These are phyloP conservation scores for Lophura nycthemera DNA, from an alignment of 2,113 vertebrate genomes.

Conservation along the genomic window DNA sequence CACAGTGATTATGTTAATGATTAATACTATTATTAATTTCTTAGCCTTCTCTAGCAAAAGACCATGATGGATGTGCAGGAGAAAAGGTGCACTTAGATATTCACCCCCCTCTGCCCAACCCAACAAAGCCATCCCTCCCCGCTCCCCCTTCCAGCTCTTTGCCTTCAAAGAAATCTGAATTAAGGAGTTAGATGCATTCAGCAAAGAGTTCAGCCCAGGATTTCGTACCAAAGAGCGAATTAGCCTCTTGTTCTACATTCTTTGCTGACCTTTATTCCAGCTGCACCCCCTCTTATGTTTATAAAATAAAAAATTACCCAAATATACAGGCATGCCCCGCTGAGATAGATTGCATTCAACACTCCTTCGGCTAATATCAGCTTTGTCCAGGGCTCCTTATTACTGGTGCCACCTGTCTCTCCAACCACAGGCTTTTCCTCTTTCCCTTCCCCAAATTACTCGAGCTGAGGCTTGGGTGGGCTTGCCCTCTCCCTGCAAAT, in stretches of 20 bases:
- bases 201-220: background rate
- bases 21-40: background rate
- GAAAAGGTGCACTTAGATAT: background rate
- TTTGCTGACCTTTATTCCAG: background rate
- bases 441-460: background rate
- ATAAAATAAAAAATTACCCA: background rate
- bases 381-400: slow-evolving; percentile 26
- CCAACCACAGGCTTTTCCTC: background rate
- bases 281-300: background rate
- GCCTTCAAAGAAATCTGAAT: background rate
- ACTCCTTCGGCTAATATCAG: slow-evolving; percentile 25
- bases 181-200: background rate
- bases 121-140: background rate
- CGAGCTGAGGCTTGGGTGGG: background rate
- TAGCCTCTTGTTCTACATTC: background rate
- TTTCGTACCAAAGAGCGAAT: background rate
- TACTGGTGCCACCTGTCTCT: slow-evolving; percentile 30
- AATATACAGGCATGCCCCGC: background rate
- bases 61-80: rapidly evolving
- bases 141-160: background rate
- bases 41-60: background rate
- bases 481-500: background rate
- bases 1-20: background rate
- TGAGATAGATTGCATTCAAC: slow-evolving; percentile 40
- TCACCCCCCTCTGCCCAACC: background rate